Conservation (phyloP, 2,888 invertebrate species). For the Polietes domitor region DNA sequence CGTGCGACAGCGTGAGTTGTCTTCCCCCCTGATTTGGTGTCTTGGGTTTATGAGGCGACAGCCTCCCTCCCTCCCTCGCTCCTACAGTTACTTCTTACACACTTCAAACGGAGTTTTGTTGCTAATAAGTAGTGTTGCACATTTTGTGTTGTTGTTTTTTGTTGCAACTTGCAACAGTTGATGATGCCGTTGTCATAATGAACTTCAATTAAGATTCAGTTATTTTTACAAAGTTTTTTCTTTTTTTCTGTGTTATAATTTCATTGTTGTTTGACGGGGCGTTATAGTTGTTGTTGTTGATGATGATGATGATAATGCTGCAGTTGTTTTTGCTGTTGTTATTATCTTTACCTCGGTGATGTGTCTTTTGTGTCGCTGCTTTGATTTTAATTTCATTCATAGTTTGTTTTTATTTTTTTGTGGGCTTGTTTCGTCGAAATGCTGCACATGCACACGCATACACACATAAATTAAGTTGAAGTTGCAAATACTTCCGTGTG, state of each 20-base stretch:
- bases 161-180: not conserved
- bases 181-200: constrained; percentile 57
- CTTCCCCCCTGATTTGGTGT: not conserved
- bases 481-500: constrained; percentile 65
- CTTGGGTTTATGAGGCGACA: not conserved
- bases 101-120: constrained; percentile 1
- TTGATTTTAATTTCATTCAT: constrained; percentile 57
- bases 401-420: constrained; percentile 15
- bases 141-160: constrained; percentile 37
- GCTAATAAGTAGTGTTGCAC: constrained; percentile 41
- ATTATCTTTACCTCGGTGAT: constrained; percentile 7
- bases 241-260: constrained; percentile 39
- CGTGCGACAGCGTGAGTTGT: not conserved
- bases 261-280: constrained; percentile 31
- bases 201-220: constrained; percentile 64
- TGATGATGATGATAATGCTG: too few species aligned
- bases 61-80: not conserved
- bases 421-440: constrained; percentile 21
- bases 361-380: constrained; percentile 29
- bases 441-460: not conserved
- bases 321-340: not conserved
- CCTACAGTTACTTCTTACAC: not conserved
- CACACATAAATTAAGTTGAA: constrained; percentile 61
- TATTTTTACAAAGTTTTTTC: constrained; percentile 45
- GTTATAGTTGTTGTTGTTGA: too few species aligned